Base-by-base conservation (phyloP, 1,140 invertebrate genomes). In the Stenopsyche tienmushanensis region DNA sequence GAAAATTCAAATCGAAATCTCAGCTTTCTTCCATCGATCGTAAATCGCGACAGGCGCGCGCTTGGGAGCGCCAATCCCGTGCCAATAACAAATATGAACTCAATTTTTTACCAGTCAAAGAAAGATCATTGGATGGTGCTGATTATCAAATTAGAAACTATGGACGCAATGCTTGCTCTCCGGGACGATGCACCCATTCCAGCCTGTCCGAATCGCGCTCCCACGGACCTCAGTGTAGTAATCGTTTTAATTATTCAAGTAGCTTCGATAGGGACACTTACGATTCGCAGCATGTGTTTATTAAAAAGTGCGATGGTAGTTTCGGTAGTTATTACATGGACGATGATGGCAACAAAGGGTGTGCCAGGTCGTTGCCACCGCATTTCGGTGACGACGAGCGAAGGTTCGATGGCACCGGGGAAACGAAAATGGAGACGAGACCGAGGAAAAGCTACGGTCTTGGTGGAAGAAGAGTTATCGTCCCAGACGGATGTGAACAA, bases 401-500 rank as follows among this genome's bases (percentile, higher is more conserved):
- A 29, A 63, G 60, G 34, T 60, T 60, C 41, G 24, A 41, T 13
- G n/a, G 17, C 10, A 24, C 3, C 17, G 8, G 15, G 3, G 52
- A 65, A 7, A 24, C 45, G 1, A 45, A 62, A 20, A n/a, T 26
- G 25, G 67, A 69, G 2, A 45, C 62, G 13, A 65, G 67, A 60
- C 67, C 67, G 2, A 63, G 67, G 39, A 69, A 69, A 44, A 66
- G 53, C 25, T 69, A 52, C 23, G 47, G 67, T 15, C 47, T 69
- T 17, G 67, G 67, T 0, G 67, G 67, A 1, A 47, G 67, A 20
- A 50, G 67, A 25, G 67, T 69, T 17, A 69, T 69, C 17, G 67
- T 69, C 18, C 67, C 67, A 1, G 67, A 69, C n/a, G 67, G 67
- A 1, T 69, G 67, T 23, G 67, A 69, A 41, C 64, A 63, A 29